A percentile compares a stretch with the other conserved stretches of the same genome.
phyloP scores from a whole-genome alignment of 1,140 invertebrate genomes.

The Macrocentrus cingulum region DNA sequence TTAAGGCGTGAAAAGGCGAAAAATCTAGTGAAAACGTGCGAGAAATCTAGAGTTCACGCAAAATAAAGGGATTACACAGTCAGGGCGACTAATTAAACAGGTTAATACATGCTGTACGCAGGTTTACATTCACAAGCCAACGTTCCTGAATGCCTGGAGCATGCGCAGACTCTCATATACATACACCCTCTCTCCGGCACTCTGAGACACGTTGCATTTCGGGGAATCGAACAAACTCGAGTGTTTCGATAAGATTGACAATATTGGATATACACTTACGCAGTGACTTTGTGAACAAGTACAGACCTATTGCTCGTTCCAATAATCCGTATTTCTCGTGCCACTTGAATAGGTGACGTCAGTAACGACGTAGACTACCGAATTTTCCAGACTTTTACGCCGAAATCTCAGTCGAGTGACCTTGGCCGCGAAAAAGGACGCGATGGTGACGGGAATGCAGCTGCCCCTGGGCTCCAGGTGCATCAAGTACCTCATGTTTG shows the following conservation, averaged over 20 bases:
- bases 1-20: too few relatives aligned
- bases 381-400: neutral
- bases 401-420: slow-evolving; percentile 9
- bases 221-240: slow-evolving; percentile 14
- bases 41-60: too few relatives aligned
- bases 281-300: neutral
- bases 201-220: slow-evolving; percentile 1
- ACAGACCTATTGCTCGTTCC: too few relatives aligned
- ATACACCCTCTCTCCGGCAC: neutral
- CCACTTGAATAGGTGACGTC: too few relatives aligned
- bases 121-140: too few relatives aligned
- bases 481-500: slow-evolving; percentile 68
- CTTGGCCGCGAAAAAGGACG: neutral
- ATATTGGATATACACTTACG: neutral
- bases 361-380: too few relatives aligned
- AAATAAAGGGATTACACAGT: too few relatives aligned
- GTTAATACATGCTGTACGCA: too few relatives aligned
- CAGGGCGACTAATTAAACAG: too few relatives aligned
- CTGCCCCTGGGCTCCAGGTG: slow-evolving; percentile 57
- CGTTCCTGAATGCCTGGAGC: neutral
- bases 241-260: slow-evolving; percentile 26
- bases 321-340: too few relatives aligned
- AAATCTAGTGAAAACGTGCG: too few relatives aligned
- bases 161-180: neutral
- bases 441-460: slow-evolving; percentile 39